Base-by-base conservation (phyloP, 2,113 vertebrate genomes). In the Chunga burmeisteri region DNA sequence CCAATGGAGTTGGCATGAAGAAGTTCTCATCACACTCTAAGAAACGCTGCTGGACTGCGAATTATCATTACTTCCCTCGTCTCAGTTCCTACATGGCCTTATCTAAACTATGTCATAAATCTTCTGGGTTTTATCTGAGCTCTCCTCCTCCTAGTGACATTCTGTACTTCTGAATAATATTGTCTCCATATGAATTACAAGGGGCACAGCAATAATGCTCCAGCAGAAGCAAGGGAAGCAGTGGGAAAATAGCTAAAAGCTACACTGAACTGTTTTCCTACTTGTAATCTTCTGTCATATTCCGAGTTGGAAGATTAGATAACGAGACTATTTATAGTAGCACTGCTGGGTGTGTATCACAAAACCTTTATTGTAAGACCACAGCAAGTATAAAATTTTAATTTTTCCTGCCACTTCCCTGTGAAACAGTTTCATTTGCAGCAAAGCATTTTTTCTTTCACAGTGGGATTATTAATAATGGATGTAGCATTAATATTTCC, bases 71-170 rank as follows among this genome's bases (percentile, higher is more conserved):
- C 52, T 74, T 70, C 68, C 50, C 92, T 86, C n/a, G 1, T 75
- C 81, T 74, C 78, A 30, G 80, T 49, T 96, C 88, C 75, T 92
- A 91, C 47, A 55, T 27, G 61, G 90, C 87, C 56, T 95, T 95
- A 94, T 93, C 94, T 96, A 93, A 97, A 95, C 81, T 63, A 72
- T 92, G 95, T 85, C 94, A 97, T 97, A 96, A 98, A 96, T 96
- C 93, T 93, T 91, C 82, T 50, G 74, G 63, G 63, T 78, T 96
- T 96, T 95, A 88, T 90, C 93, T 95, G 90, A 94, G 81, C 86
- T 83, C 47, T 94, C 81, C 93, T 90, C 49, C 93, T 95, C 72
- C 68, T 85, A 52, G 71, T 92, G 91, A 94, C 89, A 93, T 77
- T 94, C 84, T 94, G 77, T 95, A 94, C 81, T 90, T 59, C 68